phyloP scores from a whole-genome alignment of 37 sponge, comb jelly and placozoan species.

The Petrosia ficiformis region DNA sequence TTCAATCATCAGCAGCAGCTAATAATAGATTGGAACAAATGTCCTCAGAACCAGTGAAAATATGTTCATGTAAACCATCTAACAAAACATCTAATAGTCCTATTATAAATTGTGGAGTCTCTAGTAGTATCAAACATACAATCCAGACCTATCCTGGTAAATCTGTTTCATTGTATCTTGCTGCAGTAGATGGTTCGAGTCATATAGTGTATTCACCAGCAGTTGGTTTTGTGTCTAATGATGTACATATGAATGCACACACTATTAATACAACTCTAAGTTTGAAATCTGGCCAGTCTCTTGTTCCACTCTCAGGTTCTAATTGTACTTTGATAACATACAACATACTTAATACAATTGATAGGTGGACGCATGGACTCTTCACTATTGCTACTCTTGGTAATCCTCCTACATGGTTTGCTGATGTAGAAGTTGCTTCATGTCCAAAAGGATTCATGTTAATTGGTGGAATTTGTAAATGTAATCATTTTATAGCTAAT shows the following conservation, averaged over 20 bases:
- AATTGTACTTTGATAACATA: not conserved
- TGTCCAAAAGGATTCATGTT: not conserved
- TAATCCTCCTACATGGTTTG: not conserved
- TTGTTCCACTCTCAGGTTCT: not conserved
- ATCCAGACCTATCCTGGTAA: not conserved
- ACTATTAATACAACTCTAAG: not conserved
- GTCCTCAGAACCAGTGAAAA: not conserved
- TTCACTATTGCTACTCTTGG: not conserved
- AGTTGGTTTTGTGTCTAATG: not conserved
- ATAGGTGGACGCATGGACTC: not conserved
- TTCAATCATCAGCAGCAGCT: not conserved
- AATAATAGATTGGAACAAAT: not conserved
- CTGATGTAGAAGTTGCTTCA: not conserved
- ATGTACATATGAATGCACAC: not conserved
- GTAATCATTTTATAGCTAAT: not conserved
- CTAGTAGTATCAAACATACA: not conserved
- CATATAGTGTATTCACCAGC: not conserved
- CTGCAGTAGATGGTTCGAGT: not conserved
- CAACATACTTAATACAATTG: not conserved
- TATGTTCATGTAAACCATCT: not conserved
- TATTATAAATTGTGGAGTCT: not conserved
- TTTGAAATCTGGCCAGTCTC: not conserved
- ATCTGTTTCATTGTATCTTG: not conserved
- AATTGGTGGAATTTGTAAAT: not conserved
- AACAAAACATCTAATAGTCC: not conserved